Conservation (phyloP, 2,797 vertebrate species). For the Arnoldichthys spilopterus region DNA sequence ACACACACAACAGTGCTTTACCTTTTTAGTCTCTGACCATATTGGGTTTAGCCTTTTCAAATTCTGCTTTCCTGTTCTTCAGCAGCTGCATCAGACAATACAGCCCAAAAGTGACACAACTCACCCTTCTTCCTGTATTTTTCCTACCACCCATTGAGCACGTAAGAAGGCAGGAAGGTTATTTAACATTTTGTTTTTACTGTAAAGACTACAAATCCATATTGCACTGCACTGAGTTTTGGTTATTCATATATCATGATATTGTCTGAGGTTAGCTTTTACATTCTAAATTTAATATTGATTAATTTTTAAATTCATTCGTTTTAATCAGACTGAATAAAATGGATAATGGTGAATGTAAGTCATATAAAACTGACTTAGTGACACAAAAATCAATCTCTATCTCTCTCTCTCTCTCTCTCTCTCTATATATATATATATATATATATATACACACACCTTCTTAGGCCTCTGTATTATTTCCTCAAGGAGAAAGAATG, state of each 20-base stretch:
- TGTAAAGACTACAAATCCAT: neutral
- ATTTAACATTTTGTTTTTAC: neutral
- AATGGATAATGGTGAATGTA: too few relatives aligned
- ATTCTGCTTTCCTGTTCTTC: neutral
- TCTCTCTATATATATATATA: too few relatives aligned
- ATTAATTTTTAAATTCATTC: too few relatives aligned
- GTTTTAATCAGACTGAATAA: neutral
- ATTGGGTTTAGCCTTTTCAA: too few relatives aligned
- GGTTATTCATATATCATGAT: neutral
- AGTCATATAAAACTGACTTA: too few relatives aligned
- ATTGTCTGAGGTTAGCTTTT: neutral
- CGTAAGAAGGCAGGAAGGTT: slow-evolving; percentile 31
- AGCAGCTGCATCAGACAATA: slow-evolving; percentile 40
- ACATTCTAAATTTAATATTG: neutral
- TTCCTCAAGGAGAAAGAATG: slow-evolving; percentile 26
- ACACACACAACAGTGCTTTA: neutral
- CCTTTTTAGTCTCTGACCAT: neutral
- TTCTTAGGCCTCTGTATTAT: neutral
- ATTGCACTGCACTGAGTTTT: neutral
- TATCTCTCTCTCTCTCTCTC: too few relatives aligned
- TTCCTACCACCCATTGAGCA: slow-evolving; percentile 35
- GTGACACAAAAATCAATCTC: too few relatives aligned
- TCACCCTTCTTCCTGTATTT: slow-evolving; percentile 45
- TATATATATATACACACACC: too few relatives aligned
- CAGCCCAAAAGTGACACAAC: slow-evolving; percentile 28